These are phyloP conservation scores for Shargacucullia verbasci DNA, from an alignment of 2,888 invertebrate genomes.

Conservation along the genomic window DNA sequence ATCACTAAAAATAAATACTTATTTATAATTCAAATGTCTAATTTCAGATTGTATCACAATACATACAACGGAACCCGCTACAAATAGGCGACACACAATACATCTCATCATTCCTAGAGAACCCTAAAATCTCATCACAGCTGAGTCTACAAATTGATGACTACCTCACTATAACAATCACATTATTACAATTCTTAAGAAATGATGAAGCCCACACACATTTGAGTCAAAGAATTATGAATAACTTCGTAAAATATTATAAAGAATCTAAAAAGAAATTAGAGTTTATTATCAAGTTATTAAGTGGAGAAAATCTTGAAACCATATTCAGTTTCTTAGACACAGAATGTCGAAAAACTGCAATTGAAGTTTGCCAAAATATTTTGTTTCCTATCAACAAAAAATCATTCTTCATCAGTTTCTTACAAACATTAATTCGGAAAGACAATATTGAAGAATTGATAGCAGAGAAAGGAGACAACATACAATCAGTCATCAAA, in stretches of 20 bases:
- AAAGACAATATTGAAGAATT: constrained; percentile 78
- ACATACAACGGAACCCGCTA: constrained; percentile 70
- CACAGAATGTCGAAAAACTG: constrained; percentile 65
- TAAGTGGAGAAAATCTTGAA: constrained; percentile 77
- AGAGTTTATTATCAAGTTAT: constrained; percentile 76
- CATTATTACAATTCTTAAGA: constrained; percentile 71
- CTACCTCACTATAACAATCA: constrained; percentile 70
- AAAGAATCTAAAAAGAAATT: constrained; percentile 80
- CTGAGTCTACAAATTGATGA: constrained; percentile 71
- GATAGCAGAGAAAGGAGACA: constrained; percentile 81
- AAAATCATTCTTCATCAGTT: constrained; percentile 75
- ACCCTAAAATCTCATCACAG: constrained; percentile 72
- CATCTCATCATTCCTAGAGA: constrained; percentile 75
- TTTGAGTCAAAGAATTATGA: constrained; percentile 67
- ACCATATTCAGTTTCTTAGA: constrained; percentile 76
- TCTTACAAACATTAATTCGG: constrained; percentile 76
- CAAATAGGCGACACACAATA: constrained; percentile 66
- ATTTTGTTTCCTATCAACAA: constrained; percentile 78
- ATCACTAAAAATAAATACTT: too few species aligned
- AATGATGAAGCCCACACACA: constrained; percentile 52
- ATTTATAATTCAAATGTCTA: not conserved
- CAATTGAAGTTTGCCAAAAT: constrained; percentile 71
- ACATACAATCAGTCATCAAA: constrained; percentile 81
- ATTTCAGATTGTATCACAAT: constrained; percentile 79
- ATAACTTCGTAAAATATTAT: constrained; percentile 72